Base-by-base conservation (phyloP, 2,113 vertebrate species). In the Noturus placidus region DNA sequence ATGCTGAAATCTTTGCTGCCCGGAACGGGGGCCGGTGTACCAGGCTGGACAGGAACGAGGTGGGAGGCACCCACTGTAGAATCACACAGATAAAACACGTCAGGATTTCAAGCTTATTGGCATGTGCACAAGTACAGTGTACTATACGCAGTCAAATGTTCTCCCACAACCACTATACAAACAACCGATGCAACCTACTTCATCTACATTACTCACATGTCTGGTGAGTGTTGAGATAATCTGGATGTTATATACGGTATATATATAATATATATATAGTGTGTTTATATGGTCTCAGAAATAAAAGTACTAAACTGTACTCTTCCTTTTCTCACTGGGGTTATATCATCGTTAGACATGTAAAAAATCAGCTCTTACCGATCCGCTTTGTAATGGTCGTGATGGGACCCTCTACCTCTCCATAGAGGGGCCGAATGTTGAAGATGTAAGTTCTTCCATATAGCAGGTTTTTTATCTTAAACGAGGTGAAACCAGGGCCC, bases 361-460 rank as follows among this genome's bases (percentile, higher is more conserved):
- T 46, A 46, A 46, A 46, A 46, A 46, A 46, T 46, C 42, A 50
- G 30, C 38, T 77, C 95, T 91, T 88, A 97, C 97, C 90, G 89
- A 96, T 95, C 81, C 92, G 91, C 59, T 94, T 95, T 65, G 92
- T 94, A 30, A 97, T 80, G 0, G 91, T 94, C 77, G 92, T 95
- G 25, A 95, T 91, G 0, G 94, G 95, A 20, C 97, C 97, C 61
- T 96, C 92, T 0, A 63, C 92, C 6, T 95, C 94, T 86, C 96
- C 96, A 89, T 97, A 97, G 70, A 96, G 65, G 0, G 97, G 95
- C 84, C 92, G 94, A 89, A 97, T 95, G 87, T 94, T 93, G 93
- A 97, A 97, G 14, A 94, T 92, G 87, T 97, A 97, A 0, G 86
- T 95, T 89, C 95, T 93, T 52, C 95, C 93, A 89, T 95, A 88